Evolutionary conservation across 2,797 vertebrate species (phyloP).

Genomic region (Manis javanica): DNA sequence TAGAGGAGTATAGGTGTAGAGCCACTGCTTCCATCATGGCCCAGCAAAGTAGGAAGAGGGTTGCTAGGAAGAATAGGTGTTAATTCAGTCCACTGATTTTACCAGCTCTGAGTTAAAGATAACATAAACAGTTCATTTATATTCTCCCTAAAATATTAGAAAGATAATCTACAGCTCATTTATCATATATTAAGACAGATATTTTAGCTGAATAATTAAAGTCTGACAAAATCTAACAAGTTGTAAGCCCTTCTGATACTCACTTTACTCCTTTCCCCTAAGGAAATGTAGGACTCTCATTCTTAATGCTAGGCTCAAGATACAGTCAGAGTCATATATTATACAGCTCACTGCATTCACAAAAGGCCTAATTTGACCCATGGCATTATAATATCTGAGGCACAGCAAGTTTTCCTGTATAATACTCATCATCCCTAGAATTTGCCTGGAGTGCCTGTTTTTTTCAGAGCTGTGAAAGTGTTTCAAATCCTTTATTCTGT

Average conservation of each 20-base stretch:
- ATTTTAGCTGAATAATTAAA: constrained; percentile 33
- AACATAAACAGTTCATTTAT: background rate
- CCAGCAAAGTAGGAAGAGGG: background rate
- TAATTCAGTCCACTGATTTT: background rate
- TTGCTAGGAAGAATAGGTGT: background rate
- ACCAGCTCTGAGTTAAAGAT: constrained; percentile 2
- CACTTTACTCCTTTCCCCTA: background rate
- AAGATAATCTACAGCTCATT: background rate
- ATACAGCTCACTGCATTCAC: background rate
- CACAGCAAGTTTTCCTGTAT: background rate
- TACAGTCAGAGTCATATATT: background rate
- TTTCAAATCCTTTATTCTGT: constrained; percentile 8
- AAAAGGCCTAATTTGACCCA: constrained; percentile 12
- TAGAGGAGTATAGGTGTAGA: background rate
- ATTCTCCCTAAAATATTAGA: background rate
- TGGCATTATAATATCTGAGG: background rate
- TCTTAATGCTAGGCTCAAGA: background rate
- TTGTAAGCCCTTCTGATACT: background rate
- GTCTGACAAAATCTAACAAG: constrained; percentile 47
- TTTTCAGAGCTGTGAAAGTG: background rate
- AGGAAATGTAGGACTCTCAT: constrained; percentile 10
- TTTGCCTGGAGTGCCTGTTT: background rate
- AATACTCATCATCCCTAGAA: background rate
- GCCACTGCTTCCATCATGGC: background rate
- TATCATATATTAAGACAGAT: constrained; percentile 2